These are phyloP conservation scores for Poeciliopsis turrubarensis DNA, from an alignment of 2,113 vertebrate species.

Conservation along the genomic window DNA sequence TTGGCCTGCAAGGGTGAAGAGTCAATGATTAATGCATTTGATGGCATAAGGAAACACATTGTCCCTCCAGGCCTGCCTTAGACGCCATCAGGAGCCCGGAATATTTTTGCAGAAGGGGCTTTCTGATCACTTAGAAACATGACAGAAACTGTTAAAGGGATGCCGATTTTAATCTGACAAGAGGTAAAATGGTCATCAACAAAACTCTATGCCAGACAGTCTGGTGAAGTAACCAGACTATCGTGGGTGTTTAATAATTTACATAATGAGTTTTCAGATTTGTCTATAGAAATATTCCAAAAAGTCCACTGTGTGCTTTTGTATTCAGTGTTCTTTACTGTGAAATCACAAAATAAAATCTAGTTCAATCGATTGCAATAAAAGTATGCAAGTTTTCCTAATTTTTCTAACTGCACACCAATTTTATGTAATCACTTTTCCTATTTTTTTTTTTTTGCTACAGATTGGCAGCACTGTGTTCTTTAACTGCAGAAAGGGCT, in stretches of 20 bases:
- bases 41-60: not conserved
- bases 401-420: not conserved
- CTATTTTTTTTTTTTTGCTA: conserved; percentile 2
- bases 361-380: not conserved
- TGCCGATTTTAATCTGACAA: not conserved
- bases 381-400: not conserved
- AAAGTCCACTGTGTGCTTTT: not conserved
- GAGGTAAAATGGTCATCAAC: too few relatives aligned
- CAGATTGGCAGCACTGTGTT: conserved; percentile 89
- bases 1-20: not conserved
- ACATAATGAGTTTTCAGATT: not conserved
- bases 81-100: not conserved
- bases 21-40: not conserved
- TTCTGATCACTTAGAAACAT: not conserved
- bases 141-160: not conserved
- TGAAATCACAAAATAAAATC: not conserved
- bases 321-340: not conserved
- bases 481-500: conserved; percentile 95
- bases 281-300: not conserved
- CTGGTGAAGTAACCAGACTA: too few relatives aligned
- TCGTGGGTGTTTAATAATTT: too few relatives aligned
- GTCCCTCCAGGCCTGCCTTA: not conserved
- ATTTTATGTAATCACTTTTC: not conserved
- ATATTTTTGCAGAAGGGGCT: not conserved
- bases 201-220: too few relatives aligned